Percentiles rank a stretch among this genome's conserved stretches.
phyloP scores from a whole-genome alignment of 1,140 invertebrate genomes.

The Danaus melanippus region DNA sequence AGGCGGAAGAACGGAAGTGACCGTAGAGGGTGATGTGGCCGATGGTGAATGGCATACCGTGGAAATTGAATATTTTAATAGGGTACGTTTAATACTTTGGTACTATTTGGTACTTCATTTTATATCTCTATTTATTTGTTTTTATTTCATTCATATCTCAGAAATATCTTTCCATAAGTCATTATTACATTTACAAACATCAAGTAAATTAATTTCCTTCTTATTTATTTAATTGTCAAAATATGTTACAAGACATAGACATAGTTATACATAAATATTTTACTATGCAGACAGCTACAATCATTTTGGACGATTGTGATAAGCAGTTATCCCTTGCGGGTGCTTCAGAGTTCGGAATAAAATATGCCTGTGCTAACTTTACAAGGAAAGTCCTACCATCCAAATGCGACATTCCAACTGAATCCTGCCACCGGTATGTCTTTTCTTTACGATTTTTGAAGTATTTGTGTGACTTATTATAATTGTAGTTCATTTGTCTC shows the following conservation, averaged over 20 bases:
- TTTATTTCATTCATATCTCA: neutral
- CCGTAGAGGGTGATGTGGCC: slow-evolving; percentile 82
- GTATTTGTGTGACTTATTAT: slow-evolving; percentile 5
- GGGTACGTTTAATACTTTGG: slow-evolving; percentile 63
- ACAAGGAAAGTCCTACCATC: slow-evolving; percentile 81
- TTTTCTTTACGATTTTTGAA: neutral
- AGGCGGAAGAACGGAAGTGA: slow-evolving; percentile 79
- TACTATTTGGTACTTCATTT: neutral
- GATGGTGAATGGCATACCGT: slow-evolving; percentile 97
- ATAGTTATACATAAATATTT: neutral
- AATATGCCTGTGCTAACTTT: slow-evolving; percentile 88
- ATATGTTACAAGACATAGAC: no score
- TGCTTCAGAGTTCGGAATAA: slow-evolving; percentile 80
- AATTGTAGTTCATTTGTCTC: slow-evolving; percentile 8
- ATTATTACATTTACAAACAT: no score
- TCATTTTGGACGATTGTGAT: slow-evolving; percentile 94
- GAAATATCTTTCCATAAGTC: no score
- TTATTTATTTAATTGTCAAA: no score
- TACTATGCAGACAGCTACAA: slow-evolving; percentile 79
- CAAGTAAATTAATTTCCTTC: no score
- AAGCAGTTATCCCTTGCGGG: slow-evolving; percentile 84
- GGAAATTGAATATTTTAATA: slow-evolving; percentile 89
- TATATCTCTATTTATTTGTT: slow-evolving; percentile 7
- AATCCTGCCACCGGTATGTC: slow-evolving; percentile 86
- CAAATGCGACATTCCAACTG: slow-evolving; percentile 87